Percentiles rank a stretch among this genome's conserved stretches.
phyloP scores from a whole-genome alignment of 2,113 vertebrate species.

The Heterochromis multidens region DNA sequence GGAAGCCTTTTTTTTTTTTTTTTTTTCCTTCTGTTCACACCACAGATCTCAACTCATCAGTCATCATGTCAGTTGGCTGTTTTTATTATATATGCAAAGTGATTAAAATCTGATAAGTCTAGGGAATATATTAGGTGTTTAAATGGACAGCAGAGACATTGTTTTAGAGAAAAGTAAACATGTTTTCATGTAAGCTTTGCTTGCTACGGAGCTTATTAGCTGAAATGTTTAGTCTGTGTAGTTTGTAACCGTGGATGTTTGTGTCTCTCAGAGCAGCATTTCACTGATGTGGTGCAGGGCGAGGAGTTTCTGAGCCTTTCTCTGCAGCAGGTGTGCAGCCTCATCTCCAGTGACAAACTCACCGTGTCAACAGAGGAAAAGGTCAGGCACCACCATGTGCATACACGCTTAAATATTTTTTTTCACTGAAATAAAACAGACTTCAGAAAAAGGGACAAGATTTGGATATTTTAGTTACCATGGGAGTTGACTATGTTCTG shows the following conservation, averaged over 20 bases:
- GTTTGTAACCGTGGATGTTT: conserved; percentile 8
- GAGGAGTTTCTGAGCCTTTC: conserved; percentile 94
- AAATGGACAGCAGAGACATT: too few relatives aligned
- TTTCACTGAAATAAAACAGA: accelerated
- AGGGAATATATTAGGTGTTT: background rate
- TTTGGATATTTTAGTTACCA: background rate
- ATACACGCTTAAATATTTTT: background rate
- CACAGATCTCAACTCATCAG: background rate
- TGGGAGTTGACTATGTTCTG: background rate
- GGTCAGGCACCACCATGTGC: conserved; percentile 66
- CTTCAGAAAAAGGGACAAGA: background rate
- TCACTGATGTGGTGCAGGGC: conserved; percentile 91
- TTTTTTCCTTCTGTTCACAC: background rate
- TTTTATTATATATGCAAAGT: background rate
- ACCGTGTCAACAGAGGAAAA: conserved; percentile 96
- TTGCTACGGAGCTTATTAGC: background rate
- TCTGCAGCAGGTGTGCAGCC: conserved; percentile 94
- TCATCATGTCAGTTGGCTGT: accelerated
- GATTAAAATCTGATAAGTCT: background rate
- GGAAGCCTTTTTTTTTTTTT: background rate
- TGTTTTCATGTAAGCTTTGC: background rate
- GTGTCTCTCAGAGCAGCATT: conserved; percentile 89
- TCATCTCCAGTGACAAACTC: conserved; percentile 96
- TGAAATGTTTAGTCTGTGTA: background rate
- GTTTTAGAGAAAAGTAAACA: accelerated